Percentiles rank a stretch among this genome's conserved stretches.
These are phyloP conservation scores for Drosophila incognita DNA, from an alignment of 2,888 invertebrate genomes.

Conservation along the genomic window DNA sequence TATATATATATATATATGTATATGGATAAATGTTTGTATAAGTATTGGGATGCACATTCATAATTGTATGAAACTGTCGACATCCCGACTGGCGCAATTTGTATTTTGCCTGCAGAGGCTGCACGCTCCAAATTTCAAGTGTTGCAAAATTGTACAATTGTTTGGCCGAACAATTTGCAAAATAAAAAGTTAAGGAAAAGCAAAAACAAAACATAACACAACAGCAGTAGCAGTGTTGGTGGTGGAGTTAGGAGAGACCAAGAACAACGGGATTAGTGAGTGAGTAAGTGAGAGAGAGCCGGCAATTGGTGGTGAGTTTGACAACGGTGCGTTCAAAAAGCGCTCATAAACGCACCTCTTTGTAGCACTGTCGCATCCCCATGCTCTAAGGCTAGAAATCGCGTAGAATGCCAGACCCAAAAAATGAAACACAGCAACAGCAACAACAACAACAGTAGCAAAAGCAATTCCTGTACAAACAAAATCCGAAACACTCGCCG, in stretches of 20 bases:
- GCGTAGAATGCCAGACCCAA: slow-evolving; percentile 59
- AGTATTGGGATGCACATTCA: not conserved
- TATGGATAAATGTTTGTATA: not conserved
- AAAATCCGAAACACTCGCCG: slow-evolving; percentile 70
- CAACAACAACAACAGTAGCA: slow-evolving; percentile 27
- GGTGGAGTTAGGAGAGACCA: not conserved
- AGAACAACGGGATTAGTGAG: slow-evolving; percentile 19
- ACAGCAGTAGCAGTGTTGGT: slow-evolving; percentile 8
- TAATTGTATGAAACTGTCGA: slow-evolving; percentile 22
- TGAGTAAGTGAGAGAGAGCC: slow-evolving; percentile 6
- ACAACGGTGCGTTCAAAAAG: slow-evolving; percentile 49
- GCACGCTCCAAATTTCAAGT: slow-evolving; percentile 57
- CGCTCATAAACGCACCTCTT: slow-evolving; percentile 50
- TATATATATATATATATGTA: not conserved
- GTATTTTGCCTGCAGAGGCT: slow-evolving; percentile 27
- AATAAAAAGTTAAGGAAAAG: slow-evolving; percentile 26
- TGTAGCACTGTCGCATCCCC: slow-evolving; percentile 42
- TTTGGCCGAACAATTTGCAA: slow-evolving; percentile 63
- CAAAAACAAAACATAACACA: slow-evolving; percentile 17
- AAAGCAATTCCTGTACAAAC: slow-evolving; percentile 60
- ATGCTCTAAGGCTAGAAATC: slow-evolving; percentile 48
- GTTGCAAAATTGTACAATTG: slow-evolving; percentile 66
- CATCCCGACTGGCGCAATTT: slow-evolving; percentile 57
- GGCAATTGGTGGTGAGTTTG: slow-evolving; percentile 68
- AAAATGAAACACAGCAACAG: slow-evolving; percentile 20